phyloP scores from a whole-genome alignment of 2,113 vertebrate genomes.

The Hyperopisus bebe region DNA sequence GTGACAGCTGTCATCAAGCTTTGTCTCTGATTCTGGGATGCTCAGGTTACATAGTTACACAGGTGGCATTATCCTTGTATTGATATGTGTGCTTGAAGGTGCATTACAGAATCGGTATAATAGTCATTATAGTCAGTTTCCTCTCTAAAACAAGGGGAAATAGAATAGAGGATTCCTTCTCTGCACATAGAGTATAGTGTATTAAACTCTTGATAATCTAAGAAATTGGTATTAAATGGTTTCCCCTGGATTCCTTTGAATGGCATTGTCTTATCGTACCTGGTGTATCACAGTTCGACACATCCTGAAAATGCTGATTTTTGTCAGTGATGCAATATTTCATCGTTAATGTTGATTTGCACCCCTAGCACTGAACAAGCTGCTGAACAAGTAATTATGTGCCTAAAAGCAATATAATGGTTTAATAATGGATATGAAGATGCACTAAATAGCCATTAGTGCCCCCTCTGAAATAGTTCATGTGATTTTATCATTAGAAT shows the following conservation, averaged over 20 bases:
- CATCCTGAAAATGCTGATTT: neutral
- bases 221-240: neutral
- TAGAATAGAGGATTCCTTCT: neutral
- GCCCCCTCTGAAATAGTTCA: neutral
- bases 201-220: neutral
- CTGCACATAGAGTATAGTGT: neutral
- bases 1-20: neutral
- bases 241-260: neutral
- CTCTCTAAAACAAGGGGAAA: neutral
- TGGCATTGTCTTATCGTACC: neutral
- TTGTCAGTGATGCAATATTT: neutral
- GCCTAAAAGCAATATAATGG: neutral
- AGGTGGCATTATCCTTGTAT: neutral
- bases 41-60: neutral
- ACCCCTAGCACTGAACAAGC: neutral
- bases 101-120: neutral
- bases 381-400: neutral
- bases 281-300: neutral
- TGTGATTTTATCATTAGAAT: neutral
- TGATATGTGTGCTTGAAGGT: neutral
- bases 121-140: neutral
- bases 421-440: neutral
- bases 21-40: neutral
- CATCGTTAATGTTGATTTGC: neutral
- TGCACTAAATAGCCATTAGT: neutral